Evolutionary conservation across 2,888 invertebrate genomes (phyloP).

Genomic region (Chalcosyrphus nemorum): DNA sequence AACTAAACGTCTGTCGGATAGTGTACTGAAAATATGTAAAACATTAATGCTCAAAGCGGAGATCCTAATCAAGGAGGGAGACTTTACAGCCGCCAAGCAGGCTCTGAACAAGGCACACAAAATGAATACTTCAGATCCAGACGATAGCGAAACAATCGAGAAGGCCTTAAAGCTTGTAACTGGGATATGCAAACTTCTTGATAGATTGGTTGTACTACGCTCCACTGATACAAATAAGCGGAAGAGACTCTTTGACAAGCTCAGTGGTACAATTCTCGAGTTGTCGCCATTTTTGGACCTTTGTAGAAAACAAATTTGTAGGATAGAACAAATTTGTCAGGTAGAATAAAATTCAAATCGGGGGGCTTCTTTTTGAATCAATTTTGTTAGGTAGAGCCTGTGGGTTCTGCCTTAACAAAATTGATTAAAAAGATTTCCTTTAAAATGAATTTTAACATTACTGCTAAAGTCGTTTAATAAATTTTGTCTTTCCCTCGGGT

Average conservation of each 20-base stretch:
- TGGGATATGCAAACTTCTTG: slow-evolving; percentile 87
- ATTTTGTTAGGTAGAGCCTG: too few species aligned
- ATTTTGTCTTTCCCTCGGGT: too few species aligned
- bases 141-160: slow-evolving; percentile 85
- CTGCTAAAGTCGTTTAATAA: too few species aligned
- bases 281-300: neutral
- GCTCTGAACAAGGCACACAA: slow-evolving; percentile 89
- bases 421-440: too few species aligned
- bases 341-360: too few species aligned
- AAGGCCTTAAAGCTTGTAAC: slow-evolving; percentile 87
- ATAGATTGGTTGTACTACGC: slow-evolving; percentile 83
- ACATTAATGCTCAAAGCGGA: slow-evolving; percentile 88
- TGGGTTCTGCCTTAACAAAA: too few species aligned
- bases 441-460: too few species aligned
- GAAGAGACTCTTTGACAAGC: slow-evolving; percentile 89
- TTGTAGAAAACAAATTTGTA: neutral
- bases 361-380: too few species aligned
- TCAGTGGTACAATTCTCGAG: slow-evolving; percentile 87
- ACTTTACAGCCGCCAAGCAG: slow-evolving; percentile 89
- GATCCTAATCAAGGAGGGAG: slow-evolving; percentile 87
- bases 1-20: slow-evolving; percentile 84
- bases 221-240: slow-evolving; percentile 84
- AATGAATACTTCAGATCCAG: slow-evolving; percentile 86
- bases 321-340: too few species aligned
- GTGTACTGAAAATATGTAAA: slow-evolving; percentile 85